A percentile compares a stretch with the other conserved stretches of the same genome.
These are phyloP conservation scores for Leucopsar rothschildi DNA, from an alignment of 2,113 vertebrate genomes.

Conservation along the genomic window DNA sequence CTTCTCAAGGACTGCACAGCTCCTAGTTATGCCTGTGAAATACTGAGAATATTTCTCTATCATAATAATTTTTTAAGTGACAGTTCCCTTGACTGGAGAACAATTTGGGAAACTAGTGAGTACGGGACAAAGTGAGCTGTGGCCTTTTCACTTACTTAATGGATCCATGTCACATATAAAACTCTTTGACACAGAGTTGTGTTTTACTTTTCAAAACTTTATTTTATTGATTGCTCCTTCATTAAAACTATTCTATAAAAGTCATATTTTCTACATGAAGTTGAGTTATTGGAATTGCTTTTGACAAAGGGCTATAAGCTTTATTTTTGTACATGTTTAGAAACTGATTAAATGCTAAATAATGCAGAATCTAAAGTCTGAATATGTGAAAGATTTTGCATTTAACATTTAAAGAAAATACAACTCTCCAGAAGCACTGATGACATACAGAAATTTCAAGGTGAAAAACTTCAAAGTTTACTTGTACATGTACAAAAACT, in stretches of 20 bases:
- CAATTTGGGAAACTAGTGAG: background rate
- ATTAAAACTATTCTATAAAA: background rate
- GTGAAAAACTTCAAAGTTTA: background rate
- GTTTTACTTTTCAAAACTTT: background rate
- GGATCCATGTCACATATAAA: rapidly evolving
- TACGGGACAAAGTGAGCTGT: background rate
- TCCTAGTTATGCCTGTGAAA: background rate
- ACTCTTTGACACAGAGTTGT: background rate
- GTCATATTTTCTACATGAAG: background rate
- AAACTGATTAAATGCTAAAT: background rate
- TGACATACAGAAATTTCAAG: background rate
- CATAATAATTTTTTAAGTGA: background rate
- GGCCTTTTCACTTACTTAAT: background rate
- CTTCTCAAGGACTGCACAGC: background rate
- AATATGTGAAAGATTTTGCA: background rate
- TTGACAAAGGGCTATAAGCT: background rate
- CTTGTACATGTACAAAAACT: background rate
- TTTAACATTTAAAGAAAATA: background rate
- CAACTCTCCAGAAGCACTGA: background rate
- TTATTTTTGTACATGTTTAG: background rate
- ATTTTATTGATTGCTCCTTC: background rate
- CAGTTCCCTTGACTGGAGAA: background rate
- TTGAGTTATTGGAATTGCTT: background rate
- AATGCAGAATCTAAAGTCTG: background rate
- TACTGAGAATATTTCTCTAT: background rate